Evolutionary conservation across 2,113 vertebrate genomes (phyloP).

Genomic region (Xenopus borealis): DNA sequence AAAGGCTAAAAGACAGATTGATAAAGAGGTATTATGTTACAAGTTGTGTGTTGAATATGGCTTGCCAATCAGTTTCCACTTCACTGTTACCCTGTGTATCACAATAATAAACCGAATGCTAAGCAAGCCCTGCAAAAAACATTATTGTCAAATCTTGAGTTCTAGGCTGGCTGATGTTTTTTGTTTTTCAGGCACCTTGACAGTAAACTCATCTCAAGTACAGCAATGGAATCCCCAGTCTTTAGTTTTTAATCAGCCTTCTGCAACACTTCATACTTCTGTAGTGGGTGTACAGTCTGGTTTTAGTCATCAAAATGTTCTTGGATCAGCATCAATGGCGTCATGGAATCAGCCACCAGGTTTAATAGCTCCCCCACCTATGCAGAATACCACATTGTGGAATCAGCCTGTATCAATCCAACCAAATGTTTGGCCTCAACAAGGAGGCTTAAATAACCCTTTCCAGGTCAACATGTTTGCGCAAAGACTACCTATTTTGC

Average conservation of each 20-base stretch:
- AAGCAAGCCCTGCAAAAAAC: too few relatives aligned
- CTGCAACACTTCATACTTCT: constrained; percentile 55
- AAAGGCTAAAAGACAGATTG: too few relatives aligned
- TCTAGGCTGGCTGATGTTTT: not conserved
- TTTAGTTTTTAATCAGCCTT: constrained; percentile 60
- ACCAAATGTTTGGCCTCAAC: constrained; percentile 66
- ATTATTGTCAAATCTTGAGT: too few relatives aligned
- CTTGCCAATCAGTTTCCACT: too few relatives aligned
- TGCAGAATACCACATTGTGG: constrained; percentile 69
- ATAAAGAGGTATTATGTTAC: too few relatives aligned
- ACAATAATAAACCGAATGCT: too few relatives aligned
- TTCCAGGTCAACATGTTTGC: constrained; percentile 74
- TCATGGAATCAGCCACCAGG: constrained; percentile 74
- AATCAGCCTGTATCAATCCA: constrained; percentile 53
- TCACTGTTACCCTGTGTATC: too few relatives aligned
- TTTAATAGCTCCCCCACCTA: constrained; percentile 54
- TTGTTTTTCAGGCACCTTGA: constrained; percentile 65
- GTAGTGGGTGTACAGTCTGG: constrained; percentile 54
- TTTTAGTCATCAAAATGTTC: constrained; percentile 64
- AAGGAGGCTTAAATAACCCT: constrained; percentile 64
- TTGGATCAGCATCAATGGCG: constrained; percentile 56
- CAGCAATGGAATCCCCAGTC: constrained; percentile 69
- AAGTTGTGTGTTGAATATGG: too few relatives aligned
- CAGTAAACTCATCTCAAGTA: constrained; percentile 59
- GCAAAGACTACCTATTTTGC: constrained; percentile 39